Evolutionary conservation across 2,888 invertebrate species (phyloP).

Genomic region (Chalcosyrphus nemorum): DNA sequence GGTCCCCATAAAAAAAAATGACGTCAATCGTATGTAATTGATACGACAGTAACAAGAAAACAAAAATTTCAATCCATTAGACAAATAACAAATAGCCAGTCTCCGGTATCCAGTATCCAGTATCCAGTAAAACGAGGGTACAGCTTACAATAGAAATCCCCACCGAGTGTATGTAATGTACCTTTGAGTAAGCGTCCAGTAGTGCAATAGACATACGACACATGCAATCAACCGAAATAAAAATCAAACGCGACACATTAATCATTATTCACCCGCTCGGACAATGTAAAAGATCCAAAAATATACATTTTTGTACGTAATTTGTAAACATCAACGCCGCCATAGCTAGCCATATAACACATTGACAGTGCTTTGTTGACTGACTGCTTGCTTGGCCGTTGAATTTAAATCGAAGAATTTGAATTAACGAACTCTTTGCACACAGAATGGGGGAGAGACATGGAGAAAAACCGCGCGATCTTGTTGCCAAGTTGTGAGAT

Average conservation of each 20-base stretch:
- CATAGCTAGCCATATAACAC: slow-evolving; percentile 2
- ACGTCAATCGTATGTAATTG: slow-evolving; percentile 32
- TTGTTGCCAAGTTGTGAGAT: slow-evolving; percentile 60
- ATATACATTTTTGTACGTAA: slow-evolving; percentile 4
- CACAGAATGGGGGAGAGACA: slow-evolving; percentile 31
- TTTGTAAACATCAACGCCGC: slow-evolving; percentile 21
- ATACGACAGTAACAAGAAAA: background rate
- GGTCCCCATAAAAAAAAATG: slow-evolving; percentile 6
- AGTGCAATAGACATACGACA: slow-evolving; percentile 13
- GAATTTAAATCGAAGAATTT: slow-evolving; percentile 59
- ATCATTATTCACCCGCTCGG: slow-evolving; percentile 58
- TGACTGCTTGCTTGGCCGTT: slow-evolving; percentile 46
- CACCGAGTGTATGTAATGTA: slow-evolving; percentile 31
- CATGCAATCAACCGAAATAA: slow-evolving; percentile 13
- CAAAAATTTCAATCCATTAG: slow-evolving; percentile 27
- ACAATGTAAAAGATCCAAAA: slow-evolving; percentile 30
- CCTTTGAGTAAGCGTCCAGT: slow-evolving; percentile 30
- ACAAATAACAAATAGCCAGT: slow-evolving; percentile 41
- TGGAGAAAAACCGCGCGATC: slow-evolving; percentile 61
- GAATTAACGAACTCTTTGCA: slow-evolving; percentile 55
- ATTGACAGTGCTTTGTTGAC: slow-evolving; percentile 35
- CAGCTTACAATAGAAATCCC: slow-evolving; percentile 25
- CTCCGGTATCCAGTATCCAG: slow-evolving; percentile 38
- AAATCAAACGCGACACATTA: slow-evolving; percentile 51
- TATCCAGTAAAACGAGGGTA: slow-evolving; percentile 47